These are phyloP conservation scores for Agrotis ipsilon DNA, from an alignment of 2,888 invertebrate genomes.

Conservation along the genomic window DNA sequence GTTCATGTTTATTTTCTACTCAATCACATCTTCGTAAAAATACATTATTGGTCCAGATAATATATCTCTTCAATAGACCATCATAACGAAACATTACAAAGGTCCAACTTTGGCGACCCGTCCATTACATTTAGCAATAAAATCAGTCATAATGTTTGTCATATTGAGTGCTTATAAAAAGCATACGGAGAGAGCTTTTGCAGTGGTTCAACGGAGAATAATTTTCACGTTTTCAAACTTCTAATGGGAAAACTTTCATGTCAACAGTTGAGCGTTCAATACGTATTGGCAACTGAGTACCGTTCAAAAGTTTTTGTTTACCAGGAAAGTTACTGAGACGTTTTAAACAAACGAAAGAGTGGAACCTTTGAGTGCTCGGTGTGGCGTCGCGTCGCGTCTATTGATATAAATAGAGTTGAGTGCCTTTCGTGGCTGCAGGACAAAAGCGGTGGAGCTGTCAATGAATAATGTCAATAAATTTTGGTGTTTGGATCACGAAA, in stretches of 20 bases:
- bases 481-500: constrained; percentile 3
- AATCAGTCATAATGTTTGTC: constrained; percentile 63
- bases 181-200: constrained; percentile 60
- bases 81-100: constrained; percentile 46
- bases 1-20: constrained; percentile 43
- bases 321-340: constrained; percentile 61
- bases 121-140: constrained; percentile 63
- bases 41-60: constrained; percentile 28
- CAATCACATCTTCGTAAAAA: constrained; percentile 44
- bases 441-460: constrained; percentile 20
- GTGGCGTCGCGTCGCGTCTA: constrained; percentile 21
- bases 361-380: constrained; percentile 46
- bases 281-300: constrained; percentile 73
- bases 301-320: constrained; percentile 75
- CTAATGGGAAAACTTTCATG: constrained; percentile 84
- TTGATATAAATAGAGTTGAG: constrained; percentile 49
- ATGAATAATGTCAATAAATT: constrained; percentile 33
- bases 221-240: constrained; percentile 81
- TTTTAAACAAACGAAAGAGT: constrained; percentile 58
- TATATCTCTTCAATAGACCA: constrained; percentile 21
- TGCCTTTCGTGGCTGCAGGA: constrained; percentile 12
- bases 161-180: constrained; percentile 68
- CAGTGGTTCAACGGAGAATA: constrained; percentile 72
- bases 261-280: constrained; percentile 75
- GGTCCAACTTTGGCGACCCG: constrained; percentile 40